phyloP scores from a whole-genome alignment of 37 sponge, comb jelly and placozoan genomes.

The Chondrilla cf. caribensis region DNA sequence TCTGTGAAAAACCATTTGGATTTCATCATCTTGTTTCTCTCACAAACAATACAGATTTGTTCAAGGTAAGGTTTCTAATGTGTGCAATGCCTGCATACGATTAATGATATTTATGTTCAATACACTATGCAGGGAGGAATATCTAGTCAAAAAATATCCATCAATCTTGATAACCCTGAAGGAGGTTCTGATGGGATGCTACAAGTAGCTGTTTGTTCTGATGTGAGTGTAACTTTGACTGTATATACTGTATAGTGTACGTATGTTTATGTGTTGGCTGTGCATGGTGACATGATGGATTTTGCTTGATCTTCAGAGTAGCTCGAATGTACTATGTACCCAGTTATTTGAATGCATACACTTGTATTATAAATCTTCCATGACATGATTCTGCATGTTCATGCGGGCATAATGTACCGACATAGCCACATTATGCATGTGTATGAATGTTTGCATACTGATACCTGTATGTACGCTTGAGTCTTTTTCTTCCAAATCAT shows the following conservation, averaged over 20 bases:
- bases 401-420: too few relatives aligned
- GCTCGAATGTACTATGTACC: too few relatives aligned
- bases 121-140: not conserved
- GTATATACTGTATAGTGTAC: not conserved
- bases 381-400: too few relatives aligned
- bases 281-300: too few relatives aligned
- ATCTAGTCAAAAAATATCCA: not conserved
- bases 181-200: not conserved
- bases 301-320: too few relatives aligned
- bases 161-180: slow-evolving; percentile 2
- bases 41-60: not conserved
- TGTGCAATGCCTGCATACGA: not conserved
- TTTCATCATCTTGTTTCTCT: not conserved
- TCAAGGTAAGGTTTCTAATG: not conserved
- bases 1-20: not conserved
- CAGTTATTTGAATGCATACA: too few relatives aligned
- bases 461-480: too few relatives aligned
- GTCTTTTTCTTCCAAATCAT: too few relatives aligned
- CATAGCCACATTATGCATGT: too few relatives aligned
- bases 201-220: not conserved
- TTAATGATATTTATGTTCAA: not conserved
- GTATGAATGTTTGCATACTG: too few relatives aligned
- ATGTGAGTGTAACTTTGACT: not conserved
- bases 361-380: too few relatives aligned
- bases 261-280: not conserved